Conservation (phyloP, 2,797 vertebrate genomes). For the Microchirus variegatus region DNA sequence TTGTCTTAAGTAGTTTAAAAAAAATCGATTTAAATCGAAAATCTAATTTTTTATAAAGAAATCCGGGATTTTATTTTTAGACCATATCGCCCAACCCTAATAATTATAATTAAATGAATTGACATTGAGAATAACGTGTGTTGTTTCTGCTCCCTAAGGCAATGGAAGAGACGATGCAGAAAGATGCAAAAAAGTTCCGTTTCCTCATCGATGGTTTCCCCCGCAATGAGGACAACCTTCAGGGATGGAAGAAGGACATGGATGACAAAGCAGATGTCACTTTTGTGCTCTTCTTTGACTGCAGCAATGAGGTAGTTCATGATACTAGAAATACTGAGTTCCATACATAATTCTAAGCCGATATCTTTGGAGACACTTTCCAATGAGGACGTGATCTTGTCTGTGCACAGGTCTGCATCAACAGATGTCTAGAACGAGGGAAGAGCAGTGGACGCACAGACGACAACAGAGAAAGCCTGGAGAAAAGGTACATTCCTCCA, state of each 20-base stretch:
- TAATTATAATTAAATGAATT: no score
- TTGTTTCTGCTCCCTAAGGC: conserved; percentile 76
- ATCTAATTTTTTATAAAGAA: no score
- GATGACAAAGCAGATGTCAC: conserved; percentile 91
- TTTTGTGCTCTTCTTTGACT: conserved; percentile 98
- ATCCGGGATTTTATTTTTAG: no score
- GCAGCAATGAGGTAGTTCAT: conserved; percentile 86
- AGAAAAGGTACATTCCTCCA: conserved; percentile 87
- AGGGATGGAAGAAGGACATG: conserved; percentile 93
- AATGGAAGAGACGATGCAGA: conserved; percentile 92
- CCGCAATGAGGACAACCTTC: conserved; percentile 96
- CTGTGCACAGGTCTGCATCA: conserved; percentile 87
- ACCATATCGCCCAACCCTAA: no score
- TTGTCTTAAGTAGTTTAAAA: no score
- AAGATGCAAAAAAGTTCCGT: conserved; percentile 86
- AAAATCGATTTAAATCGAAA: no score
- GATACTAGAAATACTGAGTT: conserved; percentile 1
- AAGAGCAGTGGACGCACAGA: conserved; percentile 95
- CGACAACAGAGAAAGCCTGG: conserved; percentile 95
- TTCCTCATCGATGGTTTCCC: conserved; percentile 99
- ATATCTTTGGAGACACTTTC: neutral
- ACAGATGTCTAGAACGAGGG: conserved; percentile 93
- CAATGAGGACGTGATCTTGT: neutral
- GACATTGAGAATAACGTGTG: no score
- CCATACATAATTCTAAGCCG: neutral